Conservation (phyloP, 2,888 invertebrate genomes). For the Eristalinus aeneus region DNA sequence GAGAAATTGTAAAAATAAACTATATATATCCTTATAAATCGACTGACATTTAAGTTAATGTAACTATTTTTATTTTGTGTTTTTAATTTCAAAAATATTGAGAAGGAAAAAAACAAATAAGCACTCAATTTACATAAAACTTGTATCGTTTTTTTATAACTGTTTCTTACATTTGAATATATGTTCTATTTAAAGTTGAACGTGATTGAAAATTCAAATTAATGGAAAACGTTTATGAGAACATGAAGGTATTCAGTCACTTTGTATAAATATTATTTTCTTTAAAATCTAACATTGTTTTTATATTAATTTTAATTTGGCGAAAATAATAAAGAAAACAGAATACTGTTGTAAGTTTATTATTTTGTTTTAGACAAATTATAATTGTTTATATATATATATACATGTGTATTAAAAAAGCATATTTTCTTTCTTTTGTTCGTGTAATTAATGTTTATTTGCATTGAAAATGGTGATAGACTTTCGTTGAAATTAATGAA, state of each 20-base stretch:
- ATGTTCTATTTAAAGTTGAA: constrained; percentile 43
- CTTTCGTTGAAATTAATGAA: constrained; percentile 43
- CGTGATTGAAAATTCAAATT: constrained; percentile 27
- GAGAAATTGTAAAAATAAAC: constrained; percentile 20
- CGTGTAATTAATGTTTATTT: constrained; percentile 53
- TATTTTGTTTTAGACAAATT: constrained; percentile 66
- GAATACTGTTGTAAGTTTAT: constrained; percentile 34
- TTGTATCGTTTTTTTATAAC: constrained; percentile 32
- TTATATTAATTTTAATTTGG: constrained; percentile 45
- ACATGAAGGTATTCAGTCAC: constrained; percentile 26
- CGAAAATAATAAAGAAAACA: constrained; percentile 25
- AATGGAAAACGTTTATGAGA: background rate
- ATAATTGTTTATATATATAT: constrained; percentile 58
- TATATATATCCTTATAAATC: constrained; percentile 22
- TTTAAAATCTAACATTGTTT: constrained; percentile 33
- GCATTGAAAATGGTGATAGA: constrained; percentile 63
- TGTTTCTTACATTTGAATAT: constrained; percentile 39
- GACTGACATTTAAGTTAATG: constrained; percentile 43
- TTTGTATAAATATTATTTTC: constrained; percentile 44
- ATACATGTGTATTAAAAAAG: constrained; percentile 14
- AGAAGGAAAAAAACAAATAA: constrained; percentile 8
- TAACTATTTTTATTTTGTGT: constrained; percentile 12
- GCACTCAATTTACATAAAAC: background rate
- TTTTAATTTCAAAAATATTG: constrained; percentile 36
- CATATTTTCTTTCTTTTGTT: constrained; percentile 41